These are phyloP conservation scores for Takifugu bimaculatus DNA, from an alignment of 2,113 vertebrate species.

Conservation along the genomic window DNA sequence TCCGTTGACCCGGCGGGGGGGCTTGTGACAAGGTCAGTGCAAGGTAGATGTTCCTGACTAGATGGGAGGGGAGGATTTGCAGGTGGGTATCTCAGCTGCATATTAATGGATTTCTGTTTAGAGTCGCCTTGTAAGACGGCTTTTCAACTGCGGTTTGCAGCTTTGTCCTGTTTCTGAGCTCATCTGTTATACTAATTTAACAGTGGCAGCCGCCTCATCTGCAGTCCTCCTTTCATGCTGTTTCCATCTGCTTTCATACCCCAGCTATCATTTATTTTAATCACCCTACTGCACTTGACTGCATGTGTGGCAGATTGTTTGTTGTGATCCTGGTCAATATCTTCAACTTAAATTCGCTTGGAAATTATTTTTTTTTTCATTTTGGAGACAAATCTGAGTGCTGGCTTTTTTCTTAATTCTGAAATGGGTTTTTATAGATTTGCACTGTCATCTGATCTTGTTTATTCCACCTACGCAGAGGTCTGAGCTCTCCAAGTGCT, in stretches of 20 bases:
- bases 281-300: not conserved
- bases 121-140: too few species aligned
- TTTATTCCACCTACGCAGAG: too few species aligned
- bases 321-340: too few species aligned
- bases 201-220: too few species aligned
- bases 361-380: too few species aligned
- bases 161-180: not conserved
- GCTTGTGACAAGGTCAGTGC: conserved; percentile 34
- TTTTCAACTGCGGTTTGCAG: not conserved
- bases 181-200: not conserved
- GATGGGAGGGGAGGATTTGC: conserved; percentile 11
- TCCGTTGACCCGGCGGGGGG: conserved; percentile 5
- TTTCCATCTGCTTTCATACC: not conserved
- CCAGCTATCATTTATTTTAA: not conserved
- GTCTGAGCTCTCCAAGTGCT: too few species aligned
- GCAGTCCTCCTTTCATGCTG: not conserved
- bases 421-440: too few species aligned
- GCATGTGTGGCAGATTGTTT: not conserved
- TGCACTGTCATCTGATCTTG: too few species aligned
- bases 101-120: too few species aligned
- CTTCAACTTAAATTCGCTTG: too few species aligned
- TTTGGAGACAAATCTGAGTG: too few species aligned
- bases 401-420: too few species aligned
- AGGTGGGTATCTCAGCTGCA: not conserved
- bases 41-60: conserved; percentile 42